Base-by-base conservation (phyloP, 1,140 invertebrate genomes). In the Aporrectodea caliginosa region DNA sequence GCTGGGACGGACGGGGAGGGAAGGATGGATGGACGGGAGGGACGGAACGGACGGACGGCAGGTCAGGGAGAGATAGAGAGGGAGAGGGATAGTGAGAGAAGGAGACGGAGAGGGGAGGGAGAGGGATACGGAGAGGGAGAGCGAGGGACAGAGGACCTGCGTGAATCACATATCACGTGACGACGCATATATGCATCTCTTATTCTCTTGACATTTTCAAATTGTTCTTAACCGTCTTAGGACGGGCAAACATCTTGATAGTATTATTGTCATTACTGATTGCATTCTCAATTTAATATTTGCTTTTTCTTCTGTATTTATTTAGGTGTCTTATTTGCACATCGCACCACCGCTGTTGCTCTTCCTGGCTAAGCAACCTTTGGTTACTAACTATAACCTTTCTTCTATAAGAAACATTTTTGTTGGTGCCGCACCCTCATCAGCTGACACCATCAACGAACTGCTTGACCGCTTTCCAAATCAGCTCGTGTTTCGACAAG, bases 401-500 rank as follows among this genome's bases (percentile, higher is more conserved):
- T 85, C 89, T 14, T 85, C 85, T 27, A 81, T 93, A 0, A 86
- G 87, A 71, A 83, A 87, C 2, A 87, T 93, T 0, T 86, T 93
- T 69, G 91, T 88, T 75, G 93, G 93, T 1, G 94, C 93, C 0
- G 93, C 93, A 1, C 91, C 93, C 0, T 86, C 93, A 27, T 91
- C 92, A 0, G 83, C 88, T 14, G 91, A 93, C 73, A 90, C 92
- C 1, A 83, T 83, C 27, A 75, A 83, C 73, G 81, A 84, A 75
- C 43, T 76, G 22, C 33, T 35, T 0, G 35, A 58, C 32, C 2
- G 29, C 2, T 76, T n/a, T 16, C 33, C 33, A 12, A 6, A 58
- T 68, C 2, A 35, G n/a, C 35, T n/a, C 16, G 16, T 27, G 0
- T 29, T 76, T 43, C 32, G 75, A 29, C 75, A 76, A 76, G 75